Conservation (phyloP, 2,113 vertebrate species). For the Microtus montanus region DNA sequence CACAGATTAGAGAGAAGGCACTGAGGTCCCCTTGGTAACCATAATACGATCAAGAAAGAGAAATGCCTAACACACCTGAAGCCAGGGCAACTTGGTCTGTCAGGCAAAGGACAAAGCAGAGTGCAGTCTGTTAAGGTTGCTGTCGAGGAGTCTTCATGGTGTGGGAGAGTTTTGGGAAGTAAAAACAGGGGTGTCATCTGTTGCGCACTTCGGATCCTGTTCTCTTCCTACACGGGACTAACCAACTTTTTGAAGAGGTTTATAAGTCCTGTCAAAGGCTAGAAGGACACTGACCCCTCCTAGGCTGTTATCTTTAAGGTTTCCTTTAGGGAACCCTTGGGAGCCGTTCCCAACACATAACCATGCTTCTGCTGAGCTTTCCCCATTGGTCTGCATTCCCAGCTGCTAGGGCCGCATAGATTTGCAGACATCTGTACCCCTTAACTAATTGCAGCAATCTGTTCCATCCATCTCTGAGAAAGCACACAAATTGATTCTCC, state of each 20-base stretch:
- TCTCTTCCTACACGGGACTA: constrained; percentile 14
- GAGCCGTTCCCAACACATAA: constrained; percentile 24
- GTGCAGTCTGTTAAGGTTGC: background rate
- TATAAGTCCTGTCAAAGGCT: constrained; percentile 23
- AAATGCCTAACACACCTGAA: background rate
- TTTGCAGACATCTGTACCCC: constrained; percentile 49
- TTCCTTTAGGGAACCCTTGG: constrained; percentile 5
- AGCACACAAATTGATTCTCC: constrained; percentile 60
- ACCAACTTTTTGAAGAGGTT: constrained; percentile 33
- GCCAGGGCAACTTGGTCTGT: background rate
- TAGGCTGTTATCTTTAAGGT: constrained; percentile 14
- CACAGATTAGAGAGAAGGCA: background rate
- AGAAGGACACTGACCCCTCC: constrained; percentile 1
- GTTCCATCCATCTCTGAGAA: constrained; percentile 56
- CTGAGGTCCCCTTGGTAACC: background rate
- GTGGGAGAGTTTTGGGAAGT: background rate
- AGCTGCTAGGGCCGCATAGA: background rate
- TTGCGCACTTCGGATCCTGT: constrained; percentile 39
- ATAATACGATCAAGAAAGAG: background rate
- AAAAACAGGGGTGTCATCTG: background rate
- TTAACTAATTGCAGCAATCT: constrained; percentile 62
- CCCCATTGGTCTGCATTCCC: constrained; percentile 50
- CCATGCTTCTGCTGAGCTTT: constrained; percentile 30
- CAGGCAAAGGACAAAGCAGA: background rate
- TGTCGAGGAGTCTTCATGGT: background rate